A percentile compares a stretch with the other conserved stretches of the same genome.
Conservation (phyloP, 2,797 vertebrate genomes). For the Zalophus californianus region DNA sequence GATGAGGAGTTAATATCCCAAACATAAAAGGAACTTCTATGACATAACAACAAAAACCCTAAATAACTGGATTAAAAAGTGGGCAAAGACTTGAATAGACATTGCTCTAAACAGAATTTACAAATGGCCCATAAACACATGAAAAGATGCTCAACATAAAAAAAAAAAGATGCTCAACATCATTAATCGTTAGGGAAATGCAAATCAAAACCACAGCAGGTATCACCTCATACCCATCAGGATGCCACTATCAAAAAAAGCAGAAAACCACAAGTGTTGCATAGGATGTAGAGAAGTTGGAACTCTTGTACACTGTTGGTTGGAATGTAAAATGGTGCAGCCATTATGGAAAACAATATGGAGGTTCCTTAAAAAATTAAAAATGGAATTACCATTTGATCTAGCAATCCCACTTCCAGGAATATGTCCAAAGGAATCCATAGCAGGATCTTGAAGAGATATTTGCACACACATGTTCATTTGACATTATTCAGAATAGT, state of each 20-base stretch:
- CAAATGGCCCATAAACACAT: not conserved
- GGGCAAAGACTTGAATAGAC: not conserved
- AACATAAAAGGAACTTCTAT: not conserved
- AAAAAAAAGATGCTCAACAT: not conserved
- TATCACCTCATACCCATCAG: not conserved
- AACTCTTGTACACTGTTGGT: not conserved
- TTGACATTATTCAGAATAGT: not conserved
- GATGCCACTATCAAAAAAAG: not conserved
- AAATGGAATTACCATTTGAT: not conserved
- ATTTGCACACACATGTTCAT: not conserved
- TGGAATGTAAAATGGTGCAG: not conserved
- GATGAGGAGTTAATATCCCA: constrained; percentile 25
- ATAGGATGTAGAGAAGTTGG: not conserved
- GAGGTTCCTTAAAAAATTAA: not conserved
- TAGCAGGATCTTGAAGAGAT: not conserved
- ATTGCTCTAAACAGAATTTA: constrained; percentile 12
- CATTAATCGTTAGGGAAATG: not conserved
- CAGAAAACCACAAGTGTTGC: not conserved
- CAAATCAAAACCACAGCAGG: not conserved
- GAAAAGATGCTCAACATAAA: not conserved
- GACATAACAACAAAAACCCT: not conserved
- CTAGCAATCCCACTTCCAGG: not conserved
- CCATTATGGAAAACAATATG: not conserved
- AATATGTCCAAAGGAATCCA: not conserved
- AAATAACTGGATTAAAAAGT: not conserved